Conservation (phyloP, 2,888 invertebrate species). For the Heteropelma amictum region DNA sequence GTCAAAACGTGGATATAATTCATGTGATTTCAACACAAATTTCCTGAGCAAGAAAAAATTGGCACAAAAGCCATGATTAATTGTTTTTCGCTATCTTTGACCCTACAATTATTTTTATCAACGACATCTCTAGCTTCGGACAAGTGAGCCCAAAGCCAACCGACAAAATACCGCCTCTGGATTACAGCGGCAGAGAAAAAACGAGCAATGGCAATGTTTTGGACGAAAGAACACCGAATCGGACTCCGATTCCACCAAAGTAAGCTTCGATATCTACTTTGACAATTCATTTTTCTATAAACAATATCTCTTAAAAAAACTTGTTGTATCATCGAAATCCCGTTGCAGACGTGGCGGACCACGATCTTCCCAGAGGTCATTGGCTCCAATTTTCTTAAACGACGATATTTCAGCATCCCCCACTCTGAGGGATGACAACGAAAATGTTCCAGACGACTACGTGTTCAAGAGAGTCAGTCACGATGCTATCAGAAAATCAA, state of each 20-base stretch:
- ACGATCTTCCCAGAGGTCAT: conserved; percentile 68
- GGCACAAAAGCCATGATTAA: too few species aligned
- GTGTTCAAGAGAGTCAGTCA: conserved; percentile 71
- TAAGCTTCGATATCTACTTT: too few species aligned
- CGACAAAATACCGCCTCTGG: conserved; percentile 68
- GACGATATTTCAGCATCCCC: conserved; percentile 53
- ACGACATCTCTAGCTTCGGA: conserved; percentile 68
- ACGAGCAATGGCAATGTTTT: conserved; percentile 58
- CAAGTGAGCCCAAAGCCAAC: conserved; percentile 70
- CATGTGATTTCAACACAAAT: too few species aligned
- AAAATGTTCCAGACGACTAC: conserved; percentile 70
- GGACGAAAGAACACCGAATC: conserved; percentile 60
- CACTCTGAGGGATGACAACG: conserved; percentile 69
- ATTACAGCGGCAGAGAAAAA: conserved; percentile 62
- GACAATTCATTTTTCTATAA: not conserved
- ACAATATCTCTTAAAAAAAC: too few species aligned
- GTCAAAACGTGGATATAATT: too few species aligned
- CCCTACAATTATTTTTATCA: too few species aligned
- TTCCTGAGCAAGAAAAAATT: too few species aligned
- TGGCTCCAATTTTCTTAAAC: conserved; percentile 45
- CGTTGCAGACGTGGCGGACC: conserved; percentile 66
- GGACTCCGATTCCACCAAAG: conserved; percentile 70
- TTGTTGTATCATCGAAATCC: too few species aligned
- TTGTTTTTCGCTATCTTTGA: too few species aligned
- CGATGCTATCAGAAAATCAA: conserved; percentile 71